Evolutionary conservation across 2,113 vertebrate species (phyloP).

Genomic region (Corapipo altera): DNA sequence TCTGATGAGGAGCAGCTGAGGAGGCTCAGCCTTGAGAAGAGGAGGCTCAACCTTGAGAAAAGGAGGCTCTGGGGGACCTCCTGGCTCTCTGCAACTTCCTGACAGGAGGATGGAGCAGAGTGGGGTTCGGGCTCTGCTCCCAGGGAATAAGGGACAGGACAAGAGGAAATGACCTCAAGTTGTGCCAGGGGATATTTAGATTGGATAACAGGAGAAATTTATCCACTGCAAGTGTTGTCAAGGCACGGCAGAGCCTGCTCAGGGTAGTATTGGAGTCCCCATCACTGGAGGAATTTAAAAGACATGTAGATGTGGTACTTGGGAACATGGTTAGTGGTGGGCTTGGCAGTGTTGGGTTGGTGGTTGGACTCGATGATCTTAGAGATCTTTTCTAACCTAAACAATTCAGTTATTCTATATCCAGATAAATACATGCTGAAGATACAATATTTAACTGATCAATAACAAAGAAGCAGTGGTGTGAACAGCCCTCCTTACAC

Average conservation of each 20-base stretch:
- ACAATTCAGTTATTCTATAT: no score
- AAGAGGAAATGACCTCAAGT: rapidly evolving
- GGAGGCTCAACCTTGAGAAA: background rate
- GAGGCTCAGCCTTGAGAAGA: background rate
- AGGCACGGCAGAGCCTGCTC: background rate
- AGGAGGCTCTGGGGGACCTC: background rate
- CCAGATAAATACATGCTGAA: background rate
- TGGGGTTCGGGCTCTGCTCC: rapidly evolving
- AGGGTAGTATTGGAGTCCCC: no score
- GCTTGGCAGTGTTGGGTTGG: background rate
- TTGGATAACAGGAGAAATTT: background rate
- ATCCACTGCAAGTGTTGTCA: background rate
- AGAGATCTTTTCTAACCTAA: background rate
- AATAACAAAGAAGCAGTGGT: background rate
- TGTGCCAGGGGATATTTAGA: background rate
- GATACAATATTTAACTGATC: background rate
- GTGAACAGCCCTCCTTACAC: rapidly evolving
- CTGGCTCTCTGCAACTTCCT: background rate
- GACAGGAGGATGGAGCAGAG: rapidly evolving
- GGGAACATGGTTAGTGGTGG: no score
- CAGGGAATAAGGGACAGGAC: background rate
- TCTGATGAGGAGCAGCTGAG: rapidly evolving
- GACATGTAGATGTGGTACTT: rapidly evolving
- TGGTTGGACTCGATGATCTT: rapidly evolving
- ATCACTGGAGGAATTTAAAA: background rate